Evolutionary conservation across 2,113 vertebrate genomes (phyloP), one percentile per base, ranked within the genome.

Genomic region (Dipodomys stephensi): DNA sequence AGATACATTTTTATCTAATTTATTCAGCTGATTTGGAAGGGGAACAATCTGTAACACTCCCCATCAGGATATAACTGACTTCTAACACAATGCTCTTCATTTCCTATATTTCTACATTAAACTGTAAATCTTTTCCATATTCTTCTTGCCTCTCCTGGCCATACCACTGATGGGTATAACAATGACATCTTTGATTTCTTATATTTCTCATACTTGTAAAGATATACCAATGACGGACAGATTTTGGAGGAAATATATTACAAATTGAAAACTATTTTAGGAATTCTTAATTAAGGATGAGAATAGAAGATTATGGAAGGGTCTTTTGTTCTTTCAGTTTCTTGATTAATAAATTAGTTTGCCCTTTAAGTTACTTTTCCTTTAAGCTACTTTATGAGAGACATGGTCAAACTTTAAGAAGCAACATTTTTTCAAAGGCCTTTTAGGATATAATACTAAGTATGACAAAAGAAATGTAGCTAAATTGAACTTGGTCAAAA

Each of bases 401-500:
- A 89, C 85, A 81, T n/a, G 60, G 35, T 90, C 44, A 94, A 76
- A 84, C 25, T 44, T 83, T 53, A 80, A 72, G 27, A 95, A 82
- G 28, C 2, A 12, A 3, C 3, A 6, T 25, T 4, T 4, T 16
- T 72, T 39, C 10, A n/a, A 83, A 86, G 71, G 92, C 92, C 84
- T 87, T 64, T 46, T 13, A 65, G 69, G 44, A 90, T 72, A 49
- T 72, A n/a, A 83, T 74, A 68, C 13, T 46, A 87, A 79, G 82
- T 69, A 10, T 2, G 53, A 25, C 23, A 89, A 39, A 35, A 23
- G 81, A 67, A 88, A 88, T 25, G 25, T 83, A 68, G 25, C 6
- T 79, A 92, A 65, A 60, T 69, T 92, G 76, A 25, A 76, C 16
- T 74, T 83, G 27, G 91, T 91, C 57, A 94, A 86, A 91, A 83